phyloP scores from a whole-genome alignment of 2,113 vertebrate genomes.

The Antennarius striatus region DNA sequence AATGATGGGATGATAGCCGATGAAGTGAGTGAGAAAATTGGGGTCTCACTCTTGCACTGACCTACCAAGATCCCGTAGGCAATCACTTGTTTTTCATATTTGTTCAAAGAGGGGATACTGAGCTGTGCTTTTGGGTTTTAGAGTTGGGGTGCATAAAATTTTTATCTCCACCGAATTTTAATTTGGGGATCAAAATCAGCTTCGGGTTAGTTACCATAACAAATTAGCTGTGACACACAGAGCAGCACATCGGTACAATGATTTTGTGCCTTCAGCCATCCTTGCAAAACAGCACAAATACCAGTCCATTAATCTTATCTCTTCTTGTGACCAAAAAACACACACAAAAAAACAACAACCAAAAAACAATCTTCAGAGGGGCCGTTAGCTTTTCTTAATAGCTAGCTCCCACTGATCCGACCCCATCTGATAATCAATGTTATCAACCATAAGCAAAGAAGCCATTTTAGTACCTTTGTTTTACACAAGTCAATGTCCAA shows the following conservation, averaged over 20 bases:
- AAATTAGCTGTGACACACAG: conserved; percentile 68
- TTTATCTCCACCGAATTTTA: conserved; percentile 36
- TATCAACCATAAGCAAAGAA: conserved; percentile 56
- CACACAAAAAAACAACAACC: no score
- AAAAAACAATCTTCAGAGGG: conserved; percentile 32
- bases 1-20: conserved; percentile 46
- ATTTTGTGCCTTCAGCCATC: conserved; percentile 74
- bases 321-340: conserved; percentile 39
- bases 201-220: conserved; percentile 64
- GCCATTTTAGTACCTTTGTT: conserved; percentile 81
- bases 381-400: conserved; percentile 38
- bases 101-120: conserved; percentile 40
- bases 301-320: conserved; percentile 56
- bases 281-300: conserved; percentile 54
- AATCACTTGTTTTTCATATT: conserved; percentile 54
- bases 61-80: conserved; percentile 49
- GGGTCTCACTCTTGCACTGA: conserved; percentile 51
- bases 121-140: conserved; percentile 59
- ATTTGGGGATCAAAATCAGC: conserved; percentile 40
- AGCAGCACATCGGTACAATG: conserved; percentile 72
- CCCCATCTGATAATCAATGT: conserved; percentile 49
- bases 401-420: conserved; percentile 28
- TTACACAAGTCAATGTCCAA: conserved; percentile 71
- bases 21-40: conserved; percentile 54
- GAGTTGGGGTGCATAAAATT: conserved; percentile 20